Evolutionary conservation across 2,113 vertebrate species (phyloP), one percentile per base, ranked within the genome.

Genomic region (Nycticebus coucang): DNA sequence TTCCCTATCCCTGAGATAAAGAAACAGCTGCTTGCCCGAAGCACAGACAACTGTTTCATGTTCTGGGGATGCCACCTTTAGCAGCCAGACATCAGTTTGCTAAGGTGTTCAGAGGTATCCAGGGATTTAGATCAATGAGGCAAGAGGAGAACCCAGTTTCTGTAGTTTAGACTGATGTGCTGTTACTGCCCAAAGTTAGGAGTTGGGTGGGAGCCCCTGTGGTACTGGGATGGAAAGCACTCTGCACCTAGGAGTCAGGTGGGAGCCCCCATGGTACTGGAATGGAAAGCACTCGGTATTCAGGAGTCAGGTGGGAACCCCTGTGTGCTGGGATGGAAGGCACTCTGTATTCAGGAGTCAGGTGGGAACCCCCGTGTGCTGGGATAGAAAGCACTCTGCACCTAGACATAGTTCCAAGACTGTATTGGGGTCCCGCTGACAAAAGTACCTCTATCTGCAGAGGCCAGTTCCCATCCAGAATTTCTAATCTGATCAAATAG

Each of bases 401-500:
- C 33, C 66, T 79, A 79, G 57, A 45, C 11, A 0, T 4, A 22
- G 24, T 35, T 64, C 55, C 55, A 57, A 4, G 50, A 12, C 4
- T 24, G 3, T 60, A 11, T 71, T 18, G 4, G 60, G 45, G 45
- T 41, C 18, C 35, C 2, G 0, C 26, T 33, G 55, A 64, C 28
- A 22, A 57, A 26, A 50, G 28, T 53, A 24, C 26, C 35, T 83
- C 21, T 50, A 50, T 82, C 71, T 84, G 0, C 78, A 85, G 41
- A 82, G 59, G 53, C 8, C 41, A 62, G 24, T 68, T 77, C 35
- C 37, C 53, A 9, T 53, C 37, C 62, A 28, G 55, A 80, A 90
- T 71, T 89, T 57, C 68, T 82, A 50, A 95, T 89, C 41, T 93
- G 79, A 77, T 93, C 53, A 93, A 5, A 37, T 88, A 18, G 74